Conservation (phyloP, 2,888 invertebrate genomes). For the Terebella lapidaria region DNA sequence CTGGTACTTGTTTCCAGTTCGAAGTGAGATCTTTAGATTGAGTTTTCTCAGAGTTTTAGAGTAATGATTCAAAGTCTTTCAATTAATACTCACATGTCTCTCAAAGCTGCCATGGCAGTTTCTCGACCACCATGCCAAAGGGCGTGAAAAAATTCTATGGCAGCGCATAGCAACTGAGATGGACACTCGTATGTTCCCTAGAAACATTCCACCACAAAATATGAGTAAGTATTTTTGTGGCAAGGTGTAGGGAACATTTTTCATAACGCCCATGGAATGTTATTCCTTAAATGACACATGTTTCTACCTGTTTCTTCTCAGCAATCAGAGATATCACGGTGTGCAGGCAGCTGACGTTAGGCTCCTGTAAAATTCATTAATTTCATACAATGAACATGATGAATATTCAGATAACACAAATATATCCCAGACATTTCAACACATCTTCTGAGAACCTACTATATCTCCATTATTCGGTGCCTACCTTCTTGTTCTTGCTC, state of each 20-base stretch:
- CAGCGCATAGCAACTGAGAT: constrained; percentile 48
- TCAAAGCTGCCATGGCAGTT: constrained; percentile 50
- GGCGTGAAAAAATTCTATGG: constrained; percentile 49
- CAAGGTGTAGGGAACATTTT: background rate
- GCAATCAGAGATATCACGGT: constrained; percentile 43
- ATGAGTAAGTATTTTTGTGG: background rate
- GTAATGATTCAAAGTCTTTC: no score
- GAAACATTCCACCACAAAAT: background rate
- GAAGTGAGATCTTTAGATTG: no score
- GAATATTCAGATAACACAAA: no score
- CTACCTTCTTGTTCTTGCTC: no score
- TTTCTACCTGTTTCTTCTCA: constrained; percentile 41
- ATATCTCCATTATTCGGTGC: no score
- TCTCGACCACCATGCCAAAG: constrained; percentile 50
- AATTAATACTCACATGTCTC: constrained; percentile 44
- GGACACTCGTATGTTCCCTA: constrained; percentile 47
- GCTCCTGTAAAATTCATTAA: background rate
- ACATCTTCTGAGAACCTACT: no score
- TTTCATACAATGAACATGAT: no score
- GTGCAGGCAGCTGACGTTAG: constrained; percentile 40
- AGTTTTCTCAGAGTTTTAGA: no score
- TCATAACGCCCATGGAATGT: no score
- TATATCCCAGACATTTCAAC: no score
- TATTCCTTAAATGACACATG: no score
- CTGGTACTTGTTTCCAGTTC: no score